Conservation (phyloP, 2,113 vertebrate genomes). For the Arvicanthis niloticus region DNA sequence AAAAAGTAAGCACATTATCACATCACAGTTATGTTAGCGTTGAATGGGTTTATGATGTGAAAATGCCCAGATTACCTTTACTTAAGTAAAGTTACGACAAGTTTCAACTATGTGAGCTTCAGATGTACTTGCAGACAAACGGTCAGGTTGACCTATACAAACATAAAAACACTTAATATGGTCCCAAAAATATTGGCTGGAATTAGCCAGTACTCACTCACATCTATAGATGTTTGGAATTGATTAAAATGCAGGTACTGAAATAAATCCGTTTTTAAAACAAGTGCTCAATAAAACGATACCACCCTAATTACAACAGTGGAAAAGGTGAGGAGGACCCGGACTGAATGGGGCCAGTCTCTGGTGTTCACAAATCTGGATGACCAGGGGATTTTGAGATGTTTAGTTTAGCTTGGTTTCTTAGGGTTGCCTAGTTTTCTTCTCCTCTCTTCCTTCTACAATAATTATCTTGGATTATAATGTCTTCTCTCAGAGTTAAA, state of each 20-base stretch:
- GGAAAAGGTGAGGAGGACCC: neutral
- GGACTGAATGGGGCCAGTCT: neutral
- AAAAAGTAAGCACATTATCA: neutral
- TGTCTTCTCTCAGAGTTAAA: slow-evolving; percentile 32
- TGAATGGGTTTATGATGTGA: neutral
- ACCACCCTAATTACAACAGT: neutral
- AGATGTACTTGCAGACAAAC: neutral
- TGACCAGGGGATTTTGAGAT: neutral
- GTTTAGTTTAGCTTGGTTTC: slow-evolving; percentile 41
- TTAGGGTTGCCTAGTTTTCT: neutral
- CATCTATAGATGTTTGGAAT: neutral
- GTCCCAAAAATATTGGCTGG: slow-evolving; percentile 34
- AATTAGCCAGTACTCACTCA: slow-evolving; percentile 35
- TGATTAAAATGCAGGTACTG: slow-evolving; percentile 24
- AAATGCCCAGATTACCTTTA: neutral
- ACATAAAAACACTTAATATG: neutral
- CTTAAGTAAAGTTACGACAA: slow-evolving; percentile 4
- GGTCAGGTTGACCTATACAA: neutral
- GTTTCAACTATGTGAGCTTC: slow-evolving; percentile 32
- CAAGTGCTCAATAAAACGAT: slow-evolving; percentile 13
- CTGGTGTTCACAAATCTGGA: neutral
- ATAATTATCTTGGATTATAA: neutral
- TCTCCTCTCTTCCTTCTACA: neutral
- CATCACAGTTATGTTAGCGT: neutral
- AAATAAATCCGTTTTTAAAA: neutral